A percentile compares a stretch with the other conserved stretches of the same genome.
Evolutionary conservation across 2,113 vertebrate genomes (phyloP).

Genomic region (Hylia prasina): DNA sequence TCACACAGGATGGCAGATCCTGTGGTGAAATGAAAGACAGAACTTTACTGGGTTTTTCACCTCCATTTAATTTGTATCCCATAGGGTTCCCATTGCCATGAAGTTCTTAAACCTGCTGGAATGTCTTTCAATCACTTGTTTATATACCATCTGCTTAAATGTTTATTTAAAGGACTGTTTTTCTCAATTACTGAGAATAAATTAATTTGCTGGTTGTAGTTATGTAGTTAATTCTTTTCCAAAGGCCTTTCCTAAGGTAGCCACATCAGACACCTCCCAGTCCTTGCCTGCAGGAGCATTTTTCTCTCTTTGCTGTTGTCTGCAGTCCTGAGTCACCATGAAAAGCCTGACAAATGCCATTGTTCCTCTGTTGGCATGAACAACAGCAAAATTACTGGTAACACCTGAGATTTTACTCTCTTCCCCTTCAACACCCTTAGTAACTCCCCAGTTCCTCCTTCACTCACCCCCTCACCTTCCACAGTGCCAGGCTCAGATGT

Average conservation of each 20-base stretch:
- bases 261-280: neutral
- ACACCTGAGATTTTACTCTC: neutral
- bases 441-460: neutral
- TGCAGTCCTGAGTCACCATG: neutral
- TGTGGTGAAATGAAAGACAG: neutral
- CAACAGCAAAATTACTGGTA: neutral
- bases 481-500: rapidly evolving
- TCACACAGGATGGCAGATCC: neutral
- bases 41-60: neutral
- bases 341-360: neutral
- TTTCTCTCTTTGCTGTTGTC: neutral
- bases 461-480: neutral
- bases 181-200: neutral
- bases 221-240: neutral
- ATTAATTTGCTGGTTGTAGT: neutral
- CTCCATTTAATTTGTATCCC: neutral
- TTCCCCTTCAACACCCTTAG: neutral
- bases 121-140: neutral
- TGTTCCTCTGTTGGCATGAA: neutral
- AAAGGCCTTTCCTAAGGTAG: neutral
- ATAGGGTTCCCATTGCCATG: neutral
- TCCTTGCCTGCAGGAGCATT: neutral
- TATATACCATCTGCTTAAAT: neutral
- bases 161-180: neutral
- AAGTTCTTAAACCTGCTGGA: neutral